Percentiles rank a stretch among this genome's conserved stretches.
phyloP scores from a whole-genome alignment of 2,797 vertebrate species.

The Xiphorhynchus erythropygius region DNA sequence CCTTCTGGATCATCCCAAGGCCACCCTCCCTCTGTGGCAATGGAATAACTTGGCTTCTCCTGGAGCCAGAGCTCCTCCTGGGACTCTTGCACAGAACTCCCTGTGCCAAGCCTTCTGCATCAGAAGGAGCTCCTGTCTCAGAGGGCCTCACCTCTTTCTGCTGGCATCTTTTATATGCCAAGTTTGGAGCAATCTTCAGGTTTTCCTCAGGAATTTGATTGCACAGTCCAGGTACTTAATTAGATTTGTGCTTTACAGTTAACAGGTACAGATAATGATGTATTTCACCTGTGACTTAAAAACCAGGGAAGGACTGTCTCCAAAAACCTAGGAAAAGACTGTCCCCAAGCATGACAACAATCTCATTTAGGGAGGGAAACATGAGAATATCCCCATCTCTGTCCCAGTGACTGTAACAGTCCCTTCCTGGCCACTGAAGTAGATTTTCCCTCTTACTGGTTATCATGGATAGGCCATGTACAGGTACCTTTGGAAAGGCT shows the following conservation, averaged over 20 bases:
- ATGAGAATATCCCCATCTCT: not conserved
- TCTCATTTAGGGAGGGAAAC: not conserved
- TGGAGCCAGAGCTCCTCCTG: not conserved
- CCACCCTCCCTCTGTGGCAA: not conserved
- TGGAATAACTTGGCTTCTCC: not conserved
- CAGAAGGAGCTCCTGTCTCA: not conserved
- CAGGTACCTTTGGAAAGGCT: not conserved
- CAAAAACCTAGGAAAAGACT: not conserved
- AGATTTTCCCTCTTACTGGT: not conserved
- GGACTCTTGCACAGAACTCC: not conserved
- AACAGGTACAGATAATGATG: not conserved
- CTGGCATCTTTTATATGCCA: not conserved
- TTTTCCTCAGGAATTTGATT: not conserved
- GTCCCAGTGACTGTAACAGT: not conserved
- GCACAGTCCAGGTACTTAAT: not conserved
- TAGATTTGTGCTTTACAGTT: not conserved
- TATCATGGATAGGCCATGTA: not conserved
- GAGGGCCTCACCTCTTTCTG: not conserved
- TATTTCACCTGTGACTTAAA: not conserved
- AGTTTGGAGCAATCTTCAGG: not conserved
- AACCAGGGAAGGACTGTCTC: not conserved
- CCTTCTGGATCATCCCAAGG: not conserved
- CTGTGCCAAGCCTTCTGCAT: not conserved
- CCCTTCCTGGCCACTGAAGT: not conserved
- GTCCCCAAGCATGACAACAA: not conserved